phyloP scores from a whole-genome alignment of 2,113 vertebrate species.

The Tichodroma muraria region DNA sequence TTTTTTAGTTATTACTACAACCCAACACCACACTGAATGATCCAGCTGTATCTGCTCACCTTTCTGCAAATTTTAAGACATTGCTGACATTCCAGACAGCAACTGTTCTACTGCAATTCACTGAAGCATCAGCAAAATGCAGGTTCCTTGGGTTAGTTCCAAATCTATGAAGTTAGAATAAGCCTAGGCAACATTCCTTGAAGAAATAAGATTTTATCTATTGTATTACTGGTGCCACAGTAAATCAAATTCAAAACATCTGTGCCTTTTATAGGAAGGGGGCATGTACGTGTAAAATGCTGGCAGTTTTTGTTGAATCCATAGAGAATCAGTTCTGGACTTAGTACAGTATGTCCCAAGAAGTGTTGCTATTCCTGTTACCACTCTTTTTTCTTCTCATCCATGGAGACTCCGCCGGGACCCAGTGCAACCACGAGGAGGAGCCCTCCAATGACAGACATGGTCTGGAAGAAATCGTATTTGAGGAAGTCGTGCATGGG shows the following conservation, averaged over 20 bases:
- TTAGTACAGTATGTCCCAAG: constrained; percentile 30
- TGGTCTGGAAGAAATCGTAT: constrained; percentile 99
- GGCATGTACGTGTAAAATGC: constrained; percentile 52
- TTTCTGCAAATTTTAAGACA: constrained; percentile 31
- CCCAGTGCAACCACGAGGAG: constrained; percentile 96
- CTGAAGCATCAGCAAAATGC: constrained; percentile 32
- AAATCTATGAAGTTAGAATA: constrained; percentile 44
- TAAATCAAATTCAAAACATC: constrained; percentile 67
- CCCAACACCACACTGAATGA: constrained; percentile 22
- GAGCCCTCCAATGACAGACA: constrained; percentile 94
- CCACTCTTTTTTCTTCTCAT: constrained; percentile 99
- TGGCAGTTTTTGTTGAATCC: constrained; percentile 63
- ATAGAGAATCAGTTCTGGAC: constrained; percentile 58
- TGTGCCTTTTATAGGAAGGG: constrained; percentile 69
- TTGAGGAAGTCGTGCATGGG: constrained; percentile 99
- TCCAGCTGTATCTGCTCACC: constrained; percentile 57
- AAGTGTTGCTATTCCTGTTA: constrained; percentile 62
- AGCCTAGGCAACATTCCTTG: constrained; percentile 33
- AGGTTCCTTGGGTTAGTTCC: constrained; percentile 47
- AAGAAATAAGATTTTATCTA: constrained; percentile 33
- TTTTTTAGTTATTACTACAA: constrained; percentile 52
- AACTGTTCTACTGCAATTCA: constrained; percentile 21
- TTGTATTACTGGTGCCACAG: constrained; percentile 58
- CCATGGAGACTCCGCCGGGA: constrained; percentile 96
- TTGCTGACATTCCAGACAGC: not conserved